Base-by-base conservation (phyloP, 1,140 invertebrate species). In the Wasmannia auropunctata region DNA sequence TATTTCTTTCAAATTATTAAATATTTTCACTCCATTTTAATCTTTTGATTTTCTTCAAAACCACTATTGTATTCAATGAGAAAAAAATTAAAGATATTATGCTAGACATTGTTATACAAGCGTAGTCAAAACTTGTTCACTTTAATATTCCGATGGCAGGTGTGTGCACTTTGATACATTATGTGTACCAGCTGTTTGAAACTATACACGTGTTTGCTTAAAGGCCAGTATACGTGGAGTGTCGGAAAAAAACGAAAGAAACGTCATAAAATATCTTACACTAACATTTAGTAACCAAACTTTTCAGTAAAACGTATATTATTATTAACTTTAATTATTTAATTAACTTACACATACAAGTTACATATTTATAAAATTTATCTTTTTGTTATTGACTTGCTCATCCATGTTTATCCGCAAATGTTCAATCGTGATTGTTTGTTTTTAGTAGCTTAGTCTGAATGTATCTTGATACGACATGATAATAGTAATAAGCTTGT, bases 171-270 rank as follows among this genome's bases (percentile, higher is more conserved):
- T 79, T 51, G 19, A 65, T 60, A 37, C 19, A 75, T 22, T 60
- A 60, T 60, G 40, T 25, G 22, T 37, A 22, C 62, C 43, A 81
- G 58, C 60, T 79, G 76, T 34, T 16, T 70, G 63, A 31, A 70
- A 70, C 19, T 31, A 37, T 14, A 54, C 14, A 54, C 16, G 37
- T 60, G 25, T 46, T n/a, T 51, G 28, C 40, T 16, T 28, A 14
- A 75, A 75, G 16, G 28, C 7, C n/a, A 67, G 7, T 67, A 28
- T 19, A 5, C 16, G 10, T 28, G 34, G 34, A 79, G 51, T 65
- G n/a, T 7, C 31, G 11, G 60, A 34, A 79, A 79, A 46, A 65
- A 19, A 2, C 40, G 14, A 46, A 31, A 58, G 34, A 34, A 28
- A 7, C 3, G 74, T 14, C n/a, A 37, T 8, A 5, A 62, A 31